Evolutionary conservation across 2,797 vertebrate genomes (phyloP).

Genomic region (Ciconia nigra): DNA sequence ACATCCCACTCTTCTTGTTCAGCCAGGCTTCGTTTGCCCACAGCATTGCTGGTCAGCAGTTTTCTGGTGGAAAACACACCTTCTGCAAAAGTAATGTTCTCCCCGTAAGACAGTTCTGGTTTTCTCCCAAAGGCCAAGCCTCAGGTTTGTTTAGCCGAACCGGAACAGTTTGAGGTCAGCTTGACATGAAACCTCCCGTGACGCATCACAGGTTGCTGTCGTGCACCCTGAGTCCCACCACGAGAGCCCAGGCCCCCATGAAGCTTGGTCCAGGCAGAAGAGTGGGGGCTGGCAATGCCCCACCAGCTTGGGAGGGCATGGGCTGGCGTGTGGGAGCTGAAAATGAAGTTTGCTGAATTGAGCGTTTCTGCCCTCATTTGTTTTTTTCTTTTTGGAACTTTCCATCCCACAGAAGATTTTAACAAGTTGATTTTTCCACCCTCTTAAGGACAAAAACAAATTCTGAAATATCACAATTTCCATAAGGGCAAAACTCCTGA

Average conservation of each 20-base stretch:
- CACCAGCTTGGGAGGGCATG: neutral
- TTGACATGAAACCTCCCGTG: neutral
- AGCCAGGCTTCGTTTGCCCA: neutral
- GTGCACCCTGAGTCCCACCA: neutral
- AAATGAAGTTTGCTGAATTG: neutral
- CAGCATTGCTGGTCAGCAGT: neutral
- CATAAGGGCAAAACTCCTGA: neutral
- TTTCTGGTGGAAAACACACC: neutral
- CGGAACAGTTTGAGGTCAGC: neutral
- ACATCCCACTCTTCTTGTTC: neutral
- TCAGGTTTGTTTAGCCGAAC: neutral
- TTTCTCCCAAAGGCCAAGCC: neutral
- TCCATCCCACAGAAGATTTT: neutral
- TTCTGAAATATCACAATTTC: neutral
- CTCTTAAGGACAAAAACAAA: neutral
- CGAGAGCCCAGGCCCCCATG: rapidly evolving
- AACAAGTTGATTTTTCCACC: neutral
- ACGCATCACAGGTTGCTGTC: neutral
- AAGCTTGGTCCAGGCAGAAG: neutral
- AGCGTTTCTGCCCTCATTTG: neutral
- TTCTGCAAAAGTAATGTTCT: neutral
- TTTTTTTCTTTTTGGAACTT: neutral
- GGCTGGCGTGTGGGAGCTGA: neutral
- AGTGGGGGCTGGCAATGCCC: neutral
- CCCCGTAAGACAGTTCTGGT: neutral